These are phyloP conservation scores for Puntigrus tetrazona DNA, from an alignment of 2,113 vertebrate species.

Conservation along the genomic window DNA sequence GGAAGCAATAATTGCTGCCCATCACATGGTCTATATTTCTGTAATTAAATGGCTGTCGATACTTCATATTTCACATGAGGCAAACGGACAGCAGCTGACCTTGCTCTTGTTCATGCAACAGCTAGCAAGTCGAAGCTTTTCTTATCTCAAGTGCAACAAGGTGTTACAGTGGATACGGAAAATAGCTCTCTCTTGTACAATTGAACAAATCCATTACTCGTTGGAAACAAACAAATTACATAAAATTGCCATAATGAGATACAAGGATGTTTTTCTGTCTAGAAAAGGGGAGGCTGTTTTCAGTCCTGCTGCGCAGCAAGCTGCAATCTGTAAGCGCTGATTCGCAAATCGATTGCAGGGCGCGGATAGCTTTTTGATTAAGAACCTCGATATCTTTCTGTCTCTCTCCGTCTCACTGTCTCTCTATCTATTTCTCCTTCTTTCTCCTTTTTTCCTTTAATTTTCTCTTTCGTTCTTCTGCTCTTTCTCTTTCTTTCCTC, in stretches of 20 bases:
- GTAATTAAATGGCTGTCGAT: conserved; percentile 39
- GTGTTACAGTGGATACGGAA: not conserved
- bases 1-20: conserved; percentile 31
- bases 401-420: conserved; percentile 29
- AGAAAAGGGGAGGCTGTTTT: conserved; percentile 27
- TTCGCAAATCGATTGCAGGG: conserved; percentile 61
- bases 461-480: not conserved
- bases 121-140: not conserved
- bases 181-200: conserved; percentile 36
- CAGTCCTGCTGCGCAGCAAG: conserved; percentile 44
- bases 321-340: conserved; percentile 50
- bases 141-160: conserved; percentile 26
- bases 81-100: conserved; percentile 27
- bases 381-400: conserved; percentile 48
- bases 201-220: conserved; percentile 29
- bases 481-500: not conserved
- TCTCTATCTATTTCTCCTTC: conserved; percentile 11
- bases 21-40: conserved; percentile 28
- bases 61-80: conserved; percentile 20
- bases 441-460: conserved; percentile 5
- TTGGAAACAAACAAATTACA: conserved; percentile 38
- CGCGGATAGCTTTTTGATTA: conserved; percentile 66
- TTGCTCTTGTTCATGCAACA: not conserved
- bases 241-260: conserved; percentile 46
- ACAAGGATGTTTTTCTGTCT: conserved; percentile 44